Conservation (phyloP, 2,113 vertebrate genomes). For the Hipposideros armiger region DNA sequence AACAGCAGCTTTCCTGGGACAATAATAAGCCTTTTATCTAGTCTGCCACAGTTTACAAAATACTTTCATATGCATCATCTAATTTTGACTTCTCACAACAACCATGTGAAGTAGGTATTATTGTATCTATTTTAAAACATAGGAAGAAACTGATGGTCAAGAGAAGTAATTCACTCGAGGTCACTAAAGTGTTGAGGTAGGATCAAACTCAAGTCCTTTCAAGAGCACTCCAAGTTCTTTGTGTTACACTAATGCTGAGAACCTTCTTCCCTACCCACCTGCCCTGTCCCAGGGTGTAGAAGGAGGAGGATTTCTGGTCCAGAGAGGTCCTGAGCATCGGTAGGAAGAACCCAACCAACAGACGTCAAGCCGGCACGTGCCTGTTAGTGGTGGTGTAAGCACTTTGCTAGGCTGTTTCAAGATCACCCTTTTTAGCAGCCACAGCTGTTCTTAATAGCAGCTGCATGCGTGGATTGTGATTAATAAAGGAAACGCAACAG, state of each 20-base stretch:
- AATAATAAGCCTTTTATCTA: slow-evolving; percentile 15
- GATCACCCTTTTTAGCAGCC: slow-evolving; percentile 76
- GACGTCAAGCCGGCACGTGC: neutral
- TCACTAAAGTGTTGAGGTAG: neutral
- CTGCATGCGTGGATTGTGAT: slow-evolving; percentile 75
- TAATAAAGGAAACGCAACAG: slow-evolving; percentile 74
- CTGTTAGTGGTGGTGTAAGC: neutral
- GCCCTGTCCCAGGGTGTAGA: neutral
- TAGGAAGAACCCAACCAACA: neutral
- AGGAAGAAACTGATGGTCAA: neutral
- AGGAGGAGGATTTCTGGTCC: neutral
- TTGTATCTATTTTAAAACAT: neutral
- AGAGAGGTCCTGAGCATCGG: neutral
- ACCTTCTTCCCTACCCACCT: neutral
- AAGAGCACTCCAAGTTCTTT: neutral
- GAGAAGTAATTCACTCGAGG: neutral
- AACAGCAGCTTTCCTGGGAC: neutral
- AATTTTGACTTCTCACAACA: neutral
- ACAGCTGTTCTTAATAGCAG: slow-evolving; percentile 82
- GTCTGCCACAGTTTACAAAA: neutral
- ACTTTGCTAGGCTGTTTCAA: slow-evolving; percentile 70
- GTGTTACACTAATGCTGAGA: neutral
- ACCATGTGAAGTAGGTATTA: neutral
- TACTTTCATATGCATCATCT: neutral
- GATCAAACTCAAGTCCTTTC: neutral